Evolutionary conservation across 1,140 invertebrate genomes (phyloP), one percentile per base, ranked within the genome.

Genomic region (Meteorus sp.): DNA sequence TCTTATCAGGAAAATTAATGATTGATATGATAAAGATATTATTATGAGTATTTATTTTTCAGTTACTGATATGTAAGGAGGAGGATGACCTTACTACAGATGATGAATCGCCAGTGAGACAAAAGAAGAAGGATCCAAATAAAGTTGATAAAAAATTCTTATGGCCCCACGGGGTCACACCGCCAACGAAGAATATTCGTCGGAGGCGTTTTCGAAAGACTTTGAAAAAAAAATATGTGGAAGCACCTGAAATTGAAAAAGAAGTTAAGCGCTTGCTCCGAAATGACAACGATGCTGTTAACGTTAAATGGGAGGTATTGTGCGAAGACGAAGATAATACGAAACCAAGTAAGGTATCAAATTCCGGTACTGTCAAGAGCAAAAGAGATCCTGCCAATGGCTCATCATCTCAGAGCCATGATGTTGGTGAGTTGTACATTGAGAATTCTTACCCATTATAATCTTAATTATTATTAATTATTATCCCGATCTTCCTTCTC

Each of bases 221-320:
- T 0, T 79, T 98, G 11, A 95, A 94, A 71, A 98, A 98, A 78
- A 98, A 98, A 67, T 95, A 94, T 79, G 90, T 95, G 1, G 97
- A 99, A 80, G 93, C 94, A 43, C 95, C 95, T 1, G 96, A 98
- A 82, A 96, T 98, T 66, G 97, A 99, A 74, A 98, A 98, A 77
- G 96, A 98, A 83, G 89, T 93, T 0, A 97, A 97, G 75, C 81
- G 94, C 54, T 79, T 99, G 15, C 83, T 99, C 9, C 83, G 94
- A 65, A 88, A 88, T n/a, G 95, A 97, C 75, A 93, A 94, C 74
- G 94, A 97, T 73, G 94, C 95, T 7, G 88, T 92, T 1, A 87
- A 86, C 68, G 91, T 97, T 1, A 90, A 90, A 54, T 98, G 91
- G 88, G 95, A 98, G 76, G 88, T 98, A 0, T 89, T 97, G 27